Conservation (phyloP, 2,888 invertebrate genomes). For the Aphidius colemani region DNA sequence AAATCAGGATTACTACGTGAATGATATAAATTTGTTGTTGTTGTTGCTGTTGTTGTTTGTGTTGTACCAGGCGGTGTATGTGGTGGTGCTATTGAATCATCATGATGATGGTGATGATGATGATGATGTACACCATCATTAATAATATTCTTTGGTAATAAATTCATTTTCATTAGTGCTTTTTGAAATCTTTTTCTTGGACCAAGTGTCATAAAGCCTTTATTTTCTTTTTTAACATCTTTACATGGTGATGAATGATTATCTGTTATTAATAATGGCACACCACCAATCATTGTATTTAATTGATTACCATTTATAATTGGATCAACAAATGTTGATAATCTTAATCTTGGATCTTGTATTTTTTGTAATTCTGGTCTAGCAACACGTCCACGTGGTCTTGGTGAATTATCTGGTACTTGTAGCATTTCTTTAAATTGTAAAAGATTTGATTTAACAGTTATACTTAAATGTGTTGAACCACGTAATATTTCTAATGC, state of each 20-base stretch:
- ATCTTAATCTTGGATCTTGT: constrained; percentile 72
- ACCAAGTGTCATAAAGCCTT: constrained; percentile 85
- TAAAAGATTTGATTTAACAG: constrained; percentile 94
- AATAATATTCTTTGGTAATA: constrained; percentile 82
- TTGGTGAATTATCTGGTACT: constrained; percentile 81
- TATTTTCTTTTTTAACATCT: constrained; percentile 66
- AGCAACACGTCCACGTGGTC: constrained; percentile 67
- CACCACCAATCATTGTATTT: constrained; percentile 51
- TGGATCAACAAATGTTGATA: constrained; percentile 77
- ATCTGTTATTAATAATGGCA: constrained; percentile 53
- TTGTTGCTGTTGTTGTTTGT: constrained; percentile 48
- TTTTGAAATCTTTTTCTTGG: constrained; percentile 83
- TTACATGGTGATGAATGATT: constrained; percentile 59
- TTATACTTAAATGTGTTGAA: constrained; percentile 94
- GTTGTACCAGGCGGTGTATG: constrained; percentile 58
- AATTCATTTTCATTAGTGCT: constrained; percentile 87
- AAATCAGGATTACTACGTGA: constrained; percentile 90
- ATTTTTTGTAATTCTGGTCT: constrained; percentile 61
- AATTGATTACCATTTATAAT: constrained; percentile 50
- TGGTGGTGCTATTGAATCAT: constrained; percentile 66
- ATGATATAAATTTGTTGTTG: constrained; percentile 72
- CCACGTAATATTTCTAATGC: constrained; percentile 92
- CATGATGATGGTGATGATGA: constrained; percentile 38
- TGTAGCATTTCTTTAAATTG: constrained; percentile 74
- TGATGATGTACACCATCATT: constrained; percentile 68